Base-by-base conservation (phyloP, 1,140 invertebrate species). In the Harpegnathos saltator region DNA sequence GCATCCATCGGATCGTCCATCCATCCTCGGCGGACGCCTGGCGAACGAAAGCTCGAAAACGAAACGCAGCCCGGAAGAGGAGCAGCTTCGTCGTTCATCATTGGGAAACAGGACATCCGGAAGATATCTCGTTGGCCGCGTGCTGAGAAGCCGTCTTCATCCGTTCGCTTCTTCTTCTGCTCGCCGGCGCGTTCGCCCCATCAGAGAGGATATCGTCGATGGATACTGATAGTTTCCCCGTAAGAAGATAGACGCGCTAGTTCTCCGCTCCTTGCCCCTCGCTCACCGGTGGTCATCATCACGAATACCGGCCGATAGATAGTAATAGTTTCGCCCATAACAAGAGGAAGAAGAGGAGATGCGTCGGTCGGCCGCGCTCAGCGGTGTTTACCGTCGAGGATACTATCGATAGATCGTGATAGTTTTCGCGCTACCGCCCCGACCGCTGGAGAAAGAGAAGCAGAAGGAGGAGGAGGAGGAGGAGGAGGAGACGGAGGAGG, bases 1-100 rank as follows among this genome's bases (percentile, higher is more conserved):
- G 61, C 83, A 62, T 63, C 50, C 50, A 48, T 81, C 59, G 29
- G 19, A 54, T 29, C n/a, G n/a, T n/a, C 50, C 74, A 38, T 72
- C 73, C n/a, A 56, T 58, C 29, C 33, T 78, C 65, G 68, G 52
- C 22, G 73, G 44, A 59, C 17, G 58, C 24, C 58, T 77, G 26
- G 73, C 61, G 15, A 15, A 52, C 62, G 38, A 44, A 44, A 44
- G 62, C 22, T 58, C 75, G 54, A 69, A 71, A 80, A 71, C 75
- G 50, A 69, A 69, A 29, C 74, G n/a, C 38, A 59, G 65, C 63
- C 75, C 75, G 75, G 75, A 80, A 80, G 65, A 69, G 22, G 17
- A 19, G 33, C n/a, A n/a, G n/a, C 29, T n/a, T 44, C 52, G 52
- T 71, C 65, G 75, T 80, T 71, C 33, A 71, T 80, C 75, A 80